Conservation (phyloP, 2,888 invertebrate genomes). For the Amblyjoppa fuscipennis region DNA sequence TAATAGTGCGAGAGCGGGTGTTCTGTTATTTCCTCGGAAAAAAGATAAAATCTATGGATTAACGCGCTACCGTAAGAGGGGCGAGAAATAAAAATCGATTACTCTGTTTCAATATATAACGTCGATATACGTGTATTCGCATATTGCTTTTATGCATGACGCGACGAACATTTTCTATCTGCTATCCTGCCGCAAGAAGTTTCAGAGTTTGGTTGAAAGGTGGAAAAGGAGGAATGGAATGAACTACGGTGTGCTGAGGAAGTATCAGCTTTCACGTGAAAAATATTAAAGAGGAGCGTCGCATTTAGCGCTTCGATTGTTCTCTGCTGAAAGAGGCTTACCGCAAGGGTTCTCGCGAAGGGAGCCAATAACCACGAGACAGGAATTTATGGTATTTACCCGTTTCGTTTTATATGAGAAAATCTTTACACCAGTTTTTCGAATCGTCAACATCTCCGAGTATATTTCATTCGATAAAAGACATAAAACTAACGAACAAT, state of each 20-base stretch:
- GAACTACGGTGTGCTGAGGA: not conserved
- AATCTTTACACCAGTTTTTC: not conserved
- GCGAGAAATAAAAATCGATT: conserved; percentile 49
- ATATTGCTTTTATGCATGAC: not conserved
- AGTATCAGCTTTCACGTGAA: conserved; percentile 3
- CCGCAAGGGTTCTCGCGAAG: not conserved
- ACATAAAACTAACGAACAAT: not conserved
- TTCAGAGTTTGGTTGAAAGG: not conserved
- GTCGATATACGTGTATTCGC: not conserved
- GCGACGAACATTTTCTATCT: not conserved
- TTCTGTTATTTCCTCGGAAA: conserved; percentile 37
- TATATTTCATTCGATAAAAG: not conserved
- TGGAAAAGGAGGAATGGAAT: not conserved
- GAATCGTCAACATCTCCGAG: not conserved
- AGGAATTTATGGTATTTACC: conserved; percentile 36
- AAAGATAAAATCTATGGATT: conserved; percentile 36
- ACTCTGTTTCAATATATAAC: not conserved
- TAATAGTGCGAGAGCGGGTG: not conserved
- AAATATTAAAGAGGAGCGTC: not conserved
- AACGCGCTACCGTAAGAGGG: not conserved
- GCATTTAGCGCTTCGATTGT: not conserved
- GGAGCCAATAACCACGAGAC: conserved; percentile 35
- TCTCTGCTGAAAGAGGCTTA: not conserved
- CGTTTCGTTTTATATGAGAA: not conserved
- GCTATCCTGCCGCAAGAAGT: not conserved